A percentile compares a stretch with the other conserved stretches of the same genome.
Conservation (phyloP, 1,140 invertebrate genomes). For the Phthorimaea operculella region DNA sequence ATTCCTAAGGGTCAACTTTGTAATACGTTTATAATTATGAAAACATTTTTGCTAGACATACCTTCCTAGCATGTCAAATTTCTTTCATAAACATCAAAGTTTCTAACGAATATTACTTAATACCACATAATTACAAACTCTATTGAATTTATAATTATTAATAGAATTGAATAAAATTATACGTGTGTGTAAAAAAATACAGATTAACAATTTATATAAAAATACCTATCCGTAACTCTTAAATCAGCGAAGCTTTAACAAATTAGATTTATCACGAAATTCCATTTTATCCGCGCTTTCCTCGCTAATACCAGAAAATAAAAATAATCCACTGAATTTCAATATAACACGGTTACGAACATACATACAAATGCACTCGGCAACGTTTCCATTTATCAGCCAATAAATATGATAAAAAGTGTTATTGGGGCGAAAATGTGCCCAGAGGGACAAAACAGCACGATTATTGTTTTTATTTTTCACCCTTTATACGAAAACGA, state of each 20-base stretch:
- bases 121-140: no score
- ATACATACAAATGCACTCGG: slow-evolving; percentile 58
- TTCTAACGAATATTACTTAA: no score
- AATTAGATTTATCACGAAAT: not conserved
- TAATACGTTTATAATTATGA: not conserved
- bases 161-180: no score
- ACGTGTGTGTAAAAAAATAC: no score
- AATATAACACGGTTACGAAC: slow-evolving; percentile 19
- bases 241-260: not conserved
- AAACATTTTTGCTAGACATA: not conserved
- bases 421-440: slow-evolving; percentile 59
- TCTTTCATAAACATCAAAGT: no score
- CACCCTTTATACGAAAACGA: slow-evolving; percentile 45
- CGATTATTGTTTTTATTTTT: slow-evolving; percentile 64
- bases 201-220: no score
- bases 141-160: no score
- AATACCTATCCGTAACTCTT: no score
- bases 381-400: slow-evolving; percentile 59
- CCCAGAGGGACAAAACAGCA: slow-evolving; percentile 33
- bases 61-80: no score
- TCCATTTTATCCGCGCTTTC: not conserved
- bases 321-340: slow-evolving; percentile 4
- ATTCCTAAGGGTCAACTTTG: not conserved
- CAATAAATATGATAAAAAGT: slow-evolving; percentile 67
- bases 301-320: not conserved